Percentiles rank a stretch among this genome's conserved stretches.
Evolutionary conservation across 2,113 vertebrate species (phyloP).

Genomic region (Ptyas mucosa): DNA sequence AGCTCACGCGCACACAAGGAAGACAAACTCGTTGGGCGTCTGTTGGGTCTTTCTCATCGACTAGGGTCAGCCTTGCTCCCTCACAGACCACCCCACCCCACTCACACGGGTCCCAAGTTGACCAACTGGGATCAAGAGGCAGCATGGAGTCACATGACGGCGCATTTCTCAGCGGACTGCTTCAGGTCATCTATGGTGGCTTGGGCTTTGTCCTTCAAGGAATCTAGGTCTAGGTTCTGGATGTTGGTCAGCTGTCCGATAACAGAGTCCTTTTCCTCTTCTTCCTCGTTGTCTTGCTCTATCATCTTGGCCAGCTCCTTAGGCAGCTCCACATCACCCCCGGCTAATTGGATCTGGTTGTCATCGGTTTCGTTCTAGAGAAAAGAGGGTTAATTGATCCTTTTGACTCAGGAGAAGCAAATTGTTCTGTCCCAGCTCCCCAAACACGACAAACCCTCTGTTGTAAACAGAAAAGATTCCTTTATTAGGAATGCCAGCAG

Average conservation of each 20-base stretch:
- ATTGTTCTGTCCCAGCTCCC: no score
- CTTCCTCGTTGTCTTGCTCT: conserved; percentile 91
- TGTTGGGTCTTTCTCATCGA: background rate
- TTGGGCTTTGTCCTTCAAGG: conserved; percentile 95
- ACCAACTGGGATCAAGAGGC: background rate
- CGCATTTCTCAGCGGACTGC: conserved; percentile 91
- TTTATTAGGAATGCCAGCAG: no score
- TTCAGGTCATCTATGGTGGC: conserved; percentile 93
- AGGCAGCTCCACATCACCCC: conserved; percentile 86
- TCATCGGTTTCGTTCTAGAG: conserved; percentile 87
- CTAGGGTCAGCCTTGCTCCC: background rate
- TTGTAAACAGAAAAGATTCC: no score
- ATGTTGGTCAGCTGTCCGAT: conserved; percentile 91
- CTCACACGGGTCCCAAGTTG: background rate
- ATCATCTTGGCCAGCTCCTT: conserved; percentile 98
- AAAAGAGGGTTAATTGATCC: background rate
- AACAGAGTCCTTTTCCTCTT: conserved; percentile 85
- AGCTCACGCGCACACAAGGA: conserved; percentile 29
- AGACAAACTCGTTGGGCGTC: conserved; percentile 13
- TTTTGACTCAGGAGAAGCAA: background rate
- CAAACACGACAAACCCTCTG: no score
- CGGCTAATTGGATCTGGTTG: conserved; percentile 92
- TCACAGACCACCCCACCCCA: background rate
- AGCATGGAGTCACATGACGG: conserved; percentile 81
- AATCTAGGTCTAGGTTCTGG: conserved; percentile 90